Conservation (phyloP, 2,113 vertebrate genomes). For the Tyto alba region DNA sequence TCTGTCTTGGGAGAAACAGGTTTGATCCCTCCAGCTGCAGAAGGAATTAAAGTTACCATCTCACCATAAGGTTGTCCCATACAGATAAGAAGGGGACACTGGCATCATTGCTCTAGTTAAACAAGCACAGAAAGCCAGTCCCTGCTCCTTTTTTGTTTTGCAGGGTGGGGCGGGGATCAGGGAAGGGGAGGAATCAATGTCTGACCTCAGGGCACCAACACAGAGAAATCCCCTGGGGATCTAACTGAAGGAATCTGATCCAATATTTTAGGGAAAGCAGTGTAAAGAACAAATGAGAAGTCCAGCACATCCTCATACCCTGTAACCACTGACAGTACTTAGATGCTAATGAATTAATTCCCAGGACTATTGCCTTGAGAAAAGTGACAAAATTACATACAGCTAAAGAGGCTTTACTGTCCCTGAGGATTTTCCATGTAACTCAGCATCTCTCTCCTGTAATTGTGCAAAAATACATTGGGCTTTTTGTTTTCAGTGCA, state of each 20-base stretch:
- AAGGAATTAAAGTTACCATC: neutral
- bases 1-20: neutral
- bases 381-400: neutral
- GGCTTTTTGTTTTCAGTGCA: neutral
- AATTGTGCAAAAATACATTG: neutral
- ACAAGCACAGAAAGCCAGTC: neutral
- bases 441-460: neutral
- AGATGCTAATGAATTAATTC: neutral
- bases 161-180: rapidly evolving
- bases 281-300: neutral
- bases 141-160: neutral
- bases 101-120: neutral
- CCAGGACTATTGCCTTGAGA: neutral
- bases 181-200: neutral
- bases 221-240: neutral
- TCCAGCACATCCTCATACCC: neutral
- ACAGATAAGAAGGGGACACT: neutral
- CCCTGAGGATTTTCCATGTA: neutral
- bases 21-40: neutral
- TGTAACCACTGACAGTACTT: neutral
- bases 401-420: neutral
- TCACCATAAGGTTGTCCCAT: neutral
- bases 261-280: neutral
- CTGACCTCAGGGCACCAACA: neutral
- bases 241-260: neutral